Evolutionary conservation across 2,888 invertebrate species (phyloP), one percentile per base, ranked within the genome.

Genomic region (Strigamia transsilvanica): DNA sequence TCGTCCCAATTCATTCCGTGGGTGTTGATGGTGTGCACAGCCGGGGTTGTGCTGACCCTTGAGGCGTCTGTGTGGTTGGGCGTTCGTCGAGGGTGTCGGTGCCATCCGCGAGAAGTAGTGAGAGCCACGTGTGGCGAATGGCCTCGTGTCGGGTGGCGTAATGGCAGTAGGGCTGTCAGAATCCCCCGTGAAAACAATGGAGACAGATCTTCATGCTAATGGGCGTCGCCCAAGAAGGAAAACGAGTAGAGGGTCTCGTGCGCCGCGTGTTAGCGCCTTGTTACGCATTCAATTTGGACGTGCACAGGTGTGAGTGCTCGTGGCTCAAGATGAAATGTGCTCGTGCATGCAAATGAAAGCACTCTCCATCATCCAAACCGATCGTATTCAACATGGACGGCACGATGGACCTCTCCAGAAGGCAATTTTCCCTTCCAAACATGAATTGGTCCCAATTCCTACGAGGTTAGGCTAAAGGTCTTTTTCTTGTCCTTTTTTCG

Each of bases 131-230:
- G 77, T 77, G 23, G 77, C 27, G 77, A 77, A 77, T 77, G 77
- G 77, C 77, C 34, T 32, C 61, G 23, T 32, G 77, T 32, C 34
- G 77, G 34, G 77, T 23, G 23, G 77, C 51, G 51, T 51, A 51
- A 51, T 51, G 51, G 51, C 51, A 51, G 51, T 51, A 51, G 51
- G 51, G 51, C 51, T 51, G 51, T 51, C 34, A 23, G 34, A 23
- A 18, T 13, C 23, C 34, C 77, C 77, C 27, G 77, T 32, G 27
- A 32, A 77, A 77, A 77, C 77, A 77, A 77, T 77, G 77, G 77
- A 77, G 77, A 77, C 77, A 77, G 77, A 77, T 77, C 77, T 77
- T 32, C 77, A 77, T 77, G 77, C 77, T 77, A 77, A 77, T 77
- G 77, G 77, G 77, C n/a, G 34, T 32, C 77, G 77, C 51, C 51